Percentiles rank a stretch among this genome's conserved stretches.
Conservation (phyloP, 2,888 invertebrate species). For the Gnatocerus cornutus region DNA sequence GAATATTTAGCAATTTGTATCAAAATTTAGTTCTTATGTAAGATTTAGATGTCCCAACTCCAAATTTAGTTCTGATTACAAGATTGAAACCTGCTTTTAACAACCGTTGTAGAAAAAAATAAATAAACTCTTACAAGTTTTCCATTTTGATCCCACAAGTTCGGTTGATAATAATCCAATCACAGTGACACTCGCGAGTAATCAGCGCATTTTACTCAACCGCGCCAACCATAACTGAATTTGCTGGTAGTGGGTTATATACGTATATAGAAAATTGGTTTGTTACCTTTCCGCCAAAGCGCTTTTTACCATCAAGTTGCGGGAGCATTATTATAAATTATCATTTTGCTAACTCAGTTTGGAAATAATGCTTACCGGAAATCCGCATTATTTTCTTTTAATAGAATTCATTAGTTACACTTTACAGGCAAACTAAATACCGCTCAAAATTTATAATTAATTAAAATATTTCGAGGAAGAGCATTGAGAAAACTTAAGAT, state of each 20-base stretch:
- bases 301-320: constrained; percentile 12
- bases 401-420: constrained; percentile 34
- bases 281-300: constrained; percentile 34
- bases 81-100: too few species aligned
- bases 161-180: background rate
- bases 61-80: too few species aligned
- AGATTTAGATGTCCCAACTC: too few species aligned
- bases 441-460: constrained; percentile 1
- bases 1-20: too few species aligned
- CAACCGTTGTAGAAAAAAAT: background rate
- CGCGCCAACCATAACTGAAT: constrained; percentile 14
- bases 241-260: constrained; percentile 15
- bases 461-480: background rate
- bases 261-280: constrained; percentile 35
- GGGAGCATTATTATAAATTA: constrained; percentile 22
- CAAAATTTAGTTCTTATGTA: too few species aligned
- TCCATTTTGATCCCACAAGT: constrained; percentile 4
- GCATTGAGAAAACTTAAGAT: background rate
- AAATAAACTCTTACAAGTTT: constrained; percentile 13
- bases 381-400: constrained; percentile 34
- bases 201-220: constrained; percentile 12
- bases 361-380: constrained; percentile 33
- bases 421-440: background rate
- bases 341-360: constrained; percentile 17
- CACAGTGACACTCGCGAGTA: background rate